A percentile compares a stretch with the other conserved stretches of the same genome.
These are phyloP conservation scores for Cancer borealis DNA, from an alignment of 2,888 invertebrate species.

Conservation along the genomic window DNA sequence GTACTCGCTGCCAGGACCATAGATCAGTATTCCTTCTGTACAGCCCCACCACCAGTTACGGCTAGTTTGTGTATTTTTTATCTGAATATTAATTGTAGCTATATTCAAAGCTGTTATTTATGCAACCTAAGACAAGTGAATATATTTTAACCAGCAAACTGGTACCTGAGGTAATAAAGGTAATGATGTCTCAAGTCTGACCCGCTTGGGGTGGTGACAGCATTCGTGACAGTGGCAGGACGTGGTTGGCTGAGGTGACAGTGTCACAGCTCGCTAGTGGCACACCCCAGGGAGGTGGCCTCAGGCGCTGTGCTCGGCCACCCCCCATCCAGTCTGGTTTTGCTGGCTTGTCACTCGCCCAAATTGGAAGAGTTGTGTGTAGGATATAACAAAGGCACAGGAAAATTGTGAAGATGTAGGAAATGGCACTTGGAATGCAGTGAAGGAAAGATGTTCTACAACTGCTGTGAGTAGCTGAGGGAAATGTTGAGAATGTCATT, in stretches of 20 bases:
- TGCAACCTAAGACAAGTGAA: constrained; percentile 58
- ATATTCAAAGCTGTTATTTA: constrained; percentile 60
- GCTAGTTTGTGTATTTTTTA: constrained; percentile 62
- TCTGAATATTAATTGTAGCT: constrained; percentile 61
- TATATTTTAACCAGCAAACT: constrained; percentile 54
- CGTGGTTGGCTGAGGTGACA: constrained; percentile 56
- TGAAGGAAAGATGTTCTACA: constrained; percentile 10
- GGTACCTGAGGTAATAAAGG: constrained; percentile 67
- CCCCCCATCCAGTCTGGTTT: not conserved
- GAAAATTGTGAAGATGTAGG: constrained; percentile 3
- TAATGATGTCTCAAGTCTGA: constrained; percentile 64
- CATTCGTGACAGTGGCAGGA: constrained; percentile 48
- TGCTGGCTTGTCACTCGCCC: not conserved
- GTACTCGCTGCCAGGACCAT: constrained; percentile 54
- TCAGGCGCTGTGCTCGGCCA: not conserved
- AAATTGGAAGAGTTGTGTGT: not conserved
- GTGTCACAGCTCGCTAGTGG: constrained; percentile 58
- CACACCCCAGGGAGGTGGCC: not conserved
- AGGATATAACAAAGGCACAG: not conserved
- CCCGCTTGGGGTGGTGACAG: constrained; percentile 42
- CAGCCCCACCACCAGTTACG: constrained; percentile 26
- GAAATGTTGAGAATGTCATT: constrained; percentile 47
- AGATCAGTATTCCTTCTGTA: constrained; percentile 65
- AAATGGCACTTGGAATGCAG: not conserved
- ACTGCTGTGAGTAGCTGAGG: constrained; percentile 49